Conservation (phyloP, 2,113 vertebrate genomes). For the Myrmecobius fasciatus region DNA sequence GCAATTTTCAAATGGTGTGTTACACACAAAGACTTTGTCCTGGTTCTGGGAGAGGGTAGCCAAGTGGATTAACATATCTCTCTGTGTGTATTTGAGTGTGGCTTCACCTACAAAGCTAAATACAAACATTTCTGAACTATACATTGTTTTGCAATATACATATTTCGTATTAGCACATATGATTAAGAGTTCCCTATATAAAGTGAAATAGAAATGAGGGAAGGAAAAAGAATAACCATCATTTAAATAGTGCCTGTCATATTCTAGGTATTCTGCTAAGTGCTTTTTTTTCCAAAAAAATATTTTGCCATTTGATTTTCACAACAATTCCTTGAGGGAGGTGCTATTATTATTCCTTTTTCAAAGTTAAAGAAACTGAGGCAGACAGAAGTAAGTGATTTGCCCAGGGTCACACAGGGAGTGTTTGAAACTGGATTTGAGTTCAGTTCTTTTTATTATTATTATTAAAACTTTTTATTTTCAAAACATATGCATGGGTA, state of each 20-base stretch:
- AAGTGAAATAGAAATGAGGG: neutral
- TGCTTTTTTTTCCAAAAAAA: too few relatives aligned
- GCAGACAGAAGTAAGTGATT: neutral
- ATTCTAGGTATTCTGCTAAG: neutral
- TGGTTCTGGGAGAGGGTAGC: neutral
- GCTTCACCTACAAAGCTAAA: neutral
- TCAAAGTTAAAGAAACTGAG: neutral
- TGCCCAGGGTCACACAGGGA: neutral
- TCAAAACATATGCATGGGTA: too few relatives aligned
- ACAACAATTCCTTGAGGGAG: neutral
- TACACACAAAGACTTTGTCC: neutral
- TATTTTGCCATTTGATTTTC: neutral
- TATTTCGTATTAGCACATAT: neutral
- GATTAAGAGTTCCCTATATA: neutral
- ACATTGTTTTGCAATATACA: neutral
- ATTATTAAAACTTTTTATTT: too few relatives aligned
- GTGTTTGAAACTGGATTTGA: too few relatives aligned
- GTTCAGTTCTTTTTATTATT: too few relatives aligned
- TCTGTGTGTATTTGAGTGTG: neutral
- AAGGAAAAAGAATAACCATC: neutral
- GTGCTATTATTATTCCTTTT: neutral
- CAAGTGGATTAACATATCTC: neutral
- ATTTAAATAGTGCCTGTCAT: neutral
- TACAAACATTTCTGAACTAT: neutral
- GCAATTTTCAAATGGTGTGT: neutral